phyloP scores from a whole-genome alignment of 2,888 invertebrate genomes.

The Phlogophora meticulosa region DNA sequence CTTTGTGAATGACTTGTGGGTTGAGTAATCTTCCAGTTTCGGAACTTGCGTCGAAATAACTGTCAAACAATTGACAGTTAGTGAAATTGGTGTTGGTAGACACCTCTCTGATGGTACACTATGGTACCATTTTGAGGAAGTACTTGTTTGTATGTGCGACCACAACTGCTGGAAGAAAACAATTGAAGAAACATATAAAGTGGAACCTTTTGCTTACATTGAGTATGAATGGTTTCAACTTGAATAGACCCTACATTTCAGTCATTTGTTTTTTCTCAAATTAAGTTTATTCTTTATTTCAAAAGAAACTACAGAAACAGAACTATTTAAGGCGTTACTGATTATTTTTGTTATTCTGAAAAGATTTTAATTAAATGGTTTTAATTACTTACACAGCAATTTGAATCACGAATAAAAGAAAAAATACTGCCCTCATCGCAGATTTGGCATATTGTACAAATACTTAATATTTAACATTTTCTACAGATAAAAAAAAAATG shows the following conservation, averaged over 20 bases:
- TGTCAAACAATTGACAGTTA: constrained; percentile 10
- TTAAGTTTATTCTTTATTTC: background rate
- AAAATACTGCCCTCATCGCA: too few species aligned
- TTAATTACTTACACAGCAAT: constrained; percentile 12
- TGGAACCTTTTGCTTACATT: background rate
- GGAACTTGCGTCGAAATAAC: background rate
- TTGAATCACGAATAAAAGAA: too few species aligned
- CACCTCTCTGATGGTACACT: background rate
- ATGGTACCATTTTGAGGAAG: too few species aligned
- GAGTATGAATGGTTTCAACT: background rate
- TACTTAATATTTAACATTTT: too few species aligned
- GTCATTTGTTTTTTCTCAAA: background rate
- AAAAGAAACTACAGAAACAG: background rate
- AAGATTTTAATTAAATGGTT: background rate
- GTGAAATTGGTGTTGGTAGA: background rate
- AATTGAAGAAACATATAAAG: background rate
- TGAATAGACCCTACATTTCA: background rate
- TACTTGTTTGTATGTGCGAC: background rate
- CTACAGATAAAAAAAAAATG: too few species aligned
- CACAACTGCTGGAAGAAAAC: background rate
- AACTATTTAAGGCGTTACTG: background rate
- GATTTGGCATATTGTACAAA: too few species aligned
- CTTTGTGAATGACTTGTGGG: background rate
- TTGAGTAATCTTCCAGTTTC: background rate
- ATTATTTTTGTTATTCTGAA: background rate